Base-by-base conservation (phyloP, 30 jellyfish, hydroid and myxozoan genomes). In the Cassiopea andromeda region DNA sequence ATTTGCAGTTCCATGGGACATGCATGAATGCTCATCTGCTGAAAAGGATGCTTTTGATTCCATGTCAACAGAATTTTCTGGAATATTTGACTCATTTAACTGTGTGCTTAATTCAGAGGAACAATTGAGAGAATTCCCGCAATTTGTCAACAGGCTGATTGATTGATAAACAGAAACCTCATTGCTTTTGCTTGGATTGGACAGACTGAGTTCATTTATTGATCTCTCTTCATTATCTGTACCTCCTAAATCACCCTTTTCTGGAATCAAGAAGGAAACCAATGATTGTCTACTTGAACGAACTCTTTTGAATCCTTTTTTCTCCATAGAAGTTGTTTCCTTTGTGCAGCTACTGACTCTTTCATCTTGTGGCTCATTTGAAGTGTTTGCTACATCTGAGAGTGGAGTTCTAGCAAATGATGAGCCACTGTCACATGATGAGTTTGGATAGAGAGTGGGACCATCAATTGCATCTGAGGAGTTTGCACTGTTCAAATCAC, bases 201-300 rank as follows among this genome's bases (percentile, higher is more conserved):
- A 27, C 4, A 70, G 7, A 70, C 79, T 43, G 54, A 70, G 48
- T 27, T 61, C 19, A 1, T 14, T 61, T 27, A 3, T 14, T 1
- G 49, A 15, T 38, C 7, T 5, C 17, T 19, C 43, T 19, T 27
- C 79, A 15, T 5, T 19, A 27, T 43, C 79, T 7, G 1, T 6
- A 19, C 79, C 43, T 16, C n/a, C 76, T 44, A 4, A 4, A 49
- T 48, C 75, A 48, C 50, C 75, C 38, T 54, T 54, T 38, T 7
- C 45, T 9, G 86, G 86, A 16, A 77, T 4, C 72, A 47, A 43
- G 75, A 77, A 77, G 3, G 75, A 19, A 14, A 77, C 86, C 75
- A 77, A 1, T 1, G 86, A 77, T n/a, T 77, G 48, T 49, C 86
- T 47, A 8, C 49, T 77, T 48, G 86, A 13, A 77, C 75, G 86